Conservation (phyloP, 2,888 invertebrate species). For the Campoletis raptor region DNA sequence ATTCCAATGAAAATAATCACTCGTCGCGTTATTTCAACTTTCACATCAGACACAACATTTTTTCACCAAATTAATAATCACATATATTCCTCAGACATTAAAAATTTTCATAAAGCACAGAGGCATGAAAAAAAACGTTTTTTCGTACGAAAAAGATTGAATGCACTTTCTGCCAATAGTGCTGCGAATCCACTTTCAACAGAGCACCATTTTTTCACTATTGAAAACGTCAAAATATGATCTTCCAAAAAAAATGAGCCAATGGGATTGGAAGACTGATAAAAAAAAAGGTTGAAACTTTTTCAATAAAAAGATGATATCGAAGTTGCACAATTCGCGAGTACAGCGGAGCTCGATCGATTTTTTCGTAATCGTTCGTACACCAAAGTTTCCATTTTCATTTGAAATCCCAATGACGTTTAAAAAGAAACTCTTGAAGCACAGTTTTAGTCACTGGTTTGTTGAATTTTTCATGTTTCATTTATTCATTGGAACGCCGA, state of each 20-base stretch:
- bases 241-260: slow-evolving; percentile 42
- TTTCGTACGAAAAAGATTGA: not conserved
- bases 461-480: not conserved
- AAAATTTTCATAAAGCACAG: not conserved
- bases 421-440: not conserved
- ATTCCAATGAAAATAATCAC: slow-evolving; percentile 16
- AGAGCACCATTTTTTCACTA: slow-evolving; percentile 39
- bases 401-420: not conserved
- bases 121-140: not conserved
- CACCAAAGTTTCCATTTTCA: slow-evolving; percentile 28
- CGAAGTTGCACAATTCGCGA: slow-evolving; percentile 62
- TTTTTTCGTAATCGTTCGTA: slow-evolving; percentile 55
- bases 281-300: slow-evolving; percentile 12
- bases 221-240: not conserved
- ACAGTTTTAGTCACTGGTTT: slow-evolving; percentile 9
- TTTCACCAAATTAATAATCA: slow-evolving; percentile 33
- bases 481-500: not conserved
- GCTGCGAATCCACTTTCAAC: slow-evolving; percentile 29
- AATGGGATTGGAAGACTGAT: not conserved
- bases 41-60: slow-evolving; percentile 16
- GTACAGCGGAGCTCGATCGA: slow-evolving; percentile 64
- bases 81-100: slow-evolving; percentile 12
- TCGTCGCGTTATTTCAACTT: not conserved
- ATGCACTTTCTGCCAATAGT: slow-evolving; percentile 1
- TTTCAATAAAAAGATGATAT: slow-evolving; percentile 12